phyloP scores from a whole-genome alignment of 1,140 invertebrate genomes.

The Drosophila pseudoananassae region DNA sequence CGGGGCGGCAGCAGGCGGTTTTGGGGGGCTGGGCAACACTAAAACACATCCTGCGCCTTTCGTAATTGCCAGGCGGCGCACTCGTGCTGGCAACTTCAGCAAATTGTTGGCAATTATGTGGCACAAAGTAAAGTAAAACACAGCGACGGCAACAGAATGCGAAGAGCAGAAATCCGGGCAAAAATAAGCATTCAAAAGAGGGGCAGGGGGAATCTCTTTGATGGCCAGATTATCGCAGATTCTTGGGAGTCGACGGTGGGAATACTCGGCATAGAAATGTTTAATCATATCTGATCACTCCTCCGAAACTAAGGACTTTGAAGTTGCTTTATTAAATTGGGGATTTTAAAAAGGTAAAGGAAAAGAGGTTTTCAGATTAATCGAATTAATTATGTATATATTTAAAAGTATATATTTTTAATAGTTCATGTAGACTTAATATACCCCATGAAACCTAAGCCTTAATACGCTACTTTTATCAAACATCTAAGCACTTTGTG shows the following conservation, averaged over 20 bases:
- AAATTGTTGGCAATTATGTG: slow-evolving; percentile 81
- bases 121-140: slow-evolving; percentile 70
- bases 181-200: slow-evolving; percentile 35
- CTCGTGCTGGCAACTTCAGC: slow-evolving; percentile 76
- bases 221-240: background rate
- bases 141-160: slow-evolving; percentile 15
- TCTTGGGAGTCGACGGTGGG: background rate
- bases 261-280: background rate
- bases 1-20: background rate
- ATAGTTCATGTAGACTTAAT: too few relatives aligned
- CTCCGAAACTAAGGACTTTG: background rate
- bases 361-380: too few relatives aligned
- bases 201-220: slow-evolving; percentile 31
- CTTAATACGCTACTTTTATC: too few relatives aligned
- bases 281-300: background rate
- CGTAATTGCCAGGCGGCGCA: slow-evolving; percentile 75
- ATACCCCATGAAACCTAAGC: too few relatives aligned
- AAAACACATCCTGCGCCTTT: slow-evolving; percentile 74
- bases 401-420: too few relatives aligned
- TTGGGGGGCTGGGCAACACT: slow-evolving; percentile 48
- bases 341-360: background rate
- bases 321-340: background rate
- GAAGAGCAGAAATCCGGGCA: slow-evolving; percentile 9
- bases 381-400: too few relatives aligned
- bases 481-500: background rate